Evolutionary conservation across 2,113 vertebrate genomes (phyloP).

Genomic region (Terrapene triunguis): DNA sequence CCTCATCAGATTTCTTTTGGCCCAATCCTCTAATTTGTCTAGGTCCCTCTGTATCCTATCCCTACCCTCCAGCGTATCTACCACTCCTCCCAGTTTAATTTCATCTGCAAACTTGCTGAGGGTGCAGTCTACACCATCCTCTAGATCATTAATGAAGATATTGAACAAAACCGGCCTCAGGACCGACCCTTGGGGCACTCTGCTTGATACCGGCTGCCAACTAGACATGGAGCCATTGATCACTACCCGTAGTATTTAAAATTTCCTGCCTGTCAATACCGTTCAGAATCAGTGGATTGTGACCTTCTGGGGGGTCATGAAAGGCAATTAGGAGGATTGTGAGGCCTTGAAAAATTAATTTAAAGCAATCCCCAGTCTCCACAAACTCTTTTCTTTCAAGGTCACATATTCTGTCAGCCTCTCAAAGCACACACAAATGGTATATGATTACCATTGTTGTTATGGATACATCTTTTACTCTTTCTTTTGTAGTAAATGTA

Average conservation of each 20-base stretch:
- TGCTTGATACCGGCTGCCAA: too few species aligned
- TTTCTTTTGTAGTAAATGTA: not conserved
- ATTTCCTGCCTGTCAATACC: not conserved
- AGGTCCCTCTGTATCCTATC: too few species aligned
- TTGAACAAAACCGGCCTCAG: too few species aligned
- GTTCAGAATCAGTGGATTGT: constrained; percentile 1
- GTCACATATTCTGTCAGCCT: not conserved
- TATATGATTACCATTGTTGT: not conserved
- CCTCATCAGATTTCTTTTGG: too few species aligned
- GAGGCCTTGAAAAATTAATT: not conserved
- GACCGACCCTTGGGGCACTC: too few species aligned
- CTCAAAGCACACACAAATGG: not conserved
- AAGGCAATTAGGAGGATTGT: constrained; percentile 1
- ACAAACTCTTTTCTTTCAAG: constrained; percentile 8
- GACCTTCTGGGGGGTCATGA: not conserved
- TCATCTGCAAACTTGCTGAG: too few species aligned
- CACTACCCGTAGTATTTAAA: not conserved
- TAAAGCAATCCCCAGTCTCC: constrained; percentile 20
- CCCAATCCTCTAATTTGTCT: too few species aligned
- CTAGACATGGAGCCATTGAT: too few species aligned
- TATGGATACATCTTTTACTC: not conserved
- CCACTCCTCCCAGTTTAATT: too few species aligned
- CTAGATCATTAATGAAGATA: too few species aligned
- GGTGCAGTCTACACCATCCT: too few species aligned
- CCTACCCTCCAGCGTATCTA: too few species aligned